Evolutionary conservation across 2,113 vertebrate genomes (phyloP), one percentile per base, ranked within the genome.

Genomic region (Gadus macrocephalus): DNA sequence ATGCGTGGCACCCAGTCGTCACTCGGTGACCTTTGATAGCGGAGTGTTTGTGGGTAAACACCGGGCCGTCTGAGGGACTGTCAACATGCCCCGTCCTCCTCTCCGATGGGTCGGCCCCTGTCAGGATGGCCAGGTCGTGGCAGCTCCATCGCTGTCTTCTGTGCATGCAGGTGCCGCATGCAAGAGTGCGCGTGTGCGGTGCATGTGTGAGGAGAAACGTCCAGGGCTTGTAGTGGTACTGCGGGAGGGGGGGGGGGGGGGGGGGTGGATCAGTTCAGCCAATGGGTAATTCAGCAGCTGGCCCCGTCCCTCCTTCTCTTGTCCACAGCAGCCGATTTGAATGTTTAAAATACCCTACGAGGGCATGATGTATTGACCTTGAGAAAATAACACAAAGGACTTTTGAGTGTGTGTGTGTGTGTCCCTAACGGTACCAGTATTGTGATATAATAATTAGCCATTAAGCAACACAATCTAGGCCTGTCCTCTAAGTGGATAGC

Each of bases 11-110:
- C 42, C 42, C 31, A 83, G 86, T 88, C 69, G 70, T 89, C 85
- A 90, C 86, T 80, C 75, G 69, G 62, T 12, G 77, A 89, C 89
- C 86, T 89, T 90, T 91, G 87, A 68, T 80, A 49, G 76, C 82
- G n/a, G 7, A 6, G 63, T 90, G 88, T 89, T 90, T 89, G 85
- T 91, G 83, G 84, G 72, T 83, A 92, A 91, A 91, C 84, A 89
- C 64, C 53, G 72, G 31, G 71, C 72, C 38, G 68, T 79, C 72
- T 81, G 76, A 68, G 81, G 73, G 74, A 85, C 82, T 76, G 78
- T 87, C 84, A 87, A 86, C 85, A 89, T 75, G 67, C 64, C 71
- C 70, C 78, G 66, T 79, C 67, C 68, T 75, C 73, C 64, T 75
- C 71, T 69, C 71, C 81, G 66, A 62, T 62, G 53, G 76, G 56